Conservation (phyloP, 2,888 invertebrate genomes). For the Apocheima hispidaria region DNA sequence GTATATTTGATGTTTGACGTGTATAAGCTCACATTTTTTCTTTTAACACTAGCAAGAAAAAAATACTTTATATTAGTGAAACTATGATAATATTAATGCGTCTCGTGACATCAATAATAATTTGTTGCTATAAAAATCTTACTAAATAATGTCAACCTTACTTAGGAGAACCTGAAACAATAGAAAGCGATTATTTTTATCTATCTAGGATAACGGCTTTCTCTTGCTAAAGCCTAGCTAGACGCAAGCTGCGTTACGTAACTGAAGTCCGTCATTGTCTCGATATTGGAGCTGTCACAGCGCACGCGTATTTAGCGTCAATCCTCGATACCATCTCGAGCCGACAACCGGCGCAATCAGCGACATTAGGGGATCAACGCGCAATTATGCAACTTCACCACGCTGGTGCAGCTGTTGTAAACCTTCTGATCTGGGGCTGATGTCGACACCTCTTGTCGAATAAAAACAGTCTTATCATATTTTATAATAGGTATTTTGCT, state of each 20-base stretch:
- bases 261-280: conserved; percentile 80
- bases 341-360: conserved; percentile 68
- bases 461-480: background rate
- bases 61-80: background rate
- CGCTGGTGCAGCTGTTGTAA: conserved; percentile 20
- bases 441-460: background rate
- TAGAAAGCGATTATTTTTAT: conserved; percentile 43
- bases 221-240: conserved; percentile 53
- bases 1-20: conserved; percentile 37
- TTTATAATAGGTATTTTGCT: background rate
- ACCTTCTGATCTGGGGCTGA: conserved; percentile 5
- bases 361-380: conserved; percentile 70
- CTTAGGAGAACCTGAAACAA: conserved; percentile 30
- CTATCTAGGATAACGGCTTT: conserved; percentile 56
- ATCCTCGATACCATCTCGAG: conserved; percentile 80
- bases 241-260: conserved; percentile 77
- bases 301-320: conserved; percentile 83
- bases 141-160: conserved; percentile 5
- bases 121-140: conserved; percentile 1
- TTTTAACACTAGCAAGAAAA: too few relatives aligned
- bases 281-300: conserved; percentile 81
- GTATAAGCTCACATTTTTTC: too few relatives aligned
- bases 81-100: background rate
- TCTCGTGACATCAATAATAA: background rate
- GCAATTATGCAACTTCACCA: conserved; percentile 69